Conservation (phyloP, 2,888 invertebrate species). For the Malachius bipustulatus region DNA sequence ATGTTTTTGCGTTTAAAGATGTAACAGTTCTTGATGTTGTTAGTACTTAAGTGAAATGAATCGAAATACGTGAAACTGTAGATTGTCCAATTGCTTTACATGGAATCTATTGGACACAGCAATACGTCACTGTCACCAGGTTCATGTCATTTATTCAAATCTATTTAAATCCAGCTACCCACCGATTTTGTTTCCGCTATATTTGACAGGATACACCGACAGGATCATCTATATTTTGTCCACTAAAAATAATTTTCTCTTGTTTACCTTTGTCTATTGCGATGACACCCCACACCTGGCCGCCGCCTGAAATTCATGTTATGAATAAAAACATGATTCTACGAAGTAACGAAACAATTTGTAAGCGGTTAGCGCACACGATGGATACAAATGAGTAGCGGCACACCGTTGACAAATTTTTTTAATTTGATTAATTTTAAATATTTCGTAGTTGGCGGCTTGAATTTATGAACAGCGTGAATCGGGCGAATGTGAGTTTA, state of each 20-base stretch:
- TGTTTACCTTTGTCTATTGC: conserved; percentile 14
- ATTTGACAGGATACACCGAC: conserved; percentile 14
- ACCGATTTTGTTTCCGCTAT: conserved; percentile 10
- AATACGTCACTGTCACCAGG: background rate
- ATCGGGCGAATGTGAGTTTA: no score
- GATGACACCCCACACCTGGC: conserved; percentile 19
- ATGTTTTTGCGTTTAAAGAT: no score
- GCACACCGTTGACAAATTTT: no score
- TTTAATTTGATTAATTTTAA: no score
- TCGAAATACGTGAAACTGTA: no score
- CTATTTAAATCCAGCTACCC: conserved; percentile 5
- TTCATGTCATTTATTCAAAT: background rate
- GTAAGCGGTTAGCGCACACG: no score
- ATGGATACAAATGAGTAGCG: no score
- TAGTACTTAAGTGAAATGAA: no score
- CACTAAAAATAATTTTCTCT: conserved; percentile 15
- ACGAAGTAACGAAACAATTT: conserved; percentile 16
- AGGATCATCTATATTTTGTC: conserved; percentile 13
- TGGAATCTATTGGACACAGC: background rate
- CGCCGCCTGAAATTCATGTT: conserved; percentile 16
- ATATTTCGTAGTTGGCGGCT: no score
- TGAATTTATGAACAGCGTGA: no score
- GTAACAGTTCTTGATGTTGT: no score
- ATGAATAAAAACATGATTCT: conserved; percentile 22
- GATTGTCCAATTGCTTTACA: background rate